These are phyloP conservation scores for Hydraecia micacea DNA, from an alignment of 2,888 invertebrate species.

Conservation along the genomic window DNA sequence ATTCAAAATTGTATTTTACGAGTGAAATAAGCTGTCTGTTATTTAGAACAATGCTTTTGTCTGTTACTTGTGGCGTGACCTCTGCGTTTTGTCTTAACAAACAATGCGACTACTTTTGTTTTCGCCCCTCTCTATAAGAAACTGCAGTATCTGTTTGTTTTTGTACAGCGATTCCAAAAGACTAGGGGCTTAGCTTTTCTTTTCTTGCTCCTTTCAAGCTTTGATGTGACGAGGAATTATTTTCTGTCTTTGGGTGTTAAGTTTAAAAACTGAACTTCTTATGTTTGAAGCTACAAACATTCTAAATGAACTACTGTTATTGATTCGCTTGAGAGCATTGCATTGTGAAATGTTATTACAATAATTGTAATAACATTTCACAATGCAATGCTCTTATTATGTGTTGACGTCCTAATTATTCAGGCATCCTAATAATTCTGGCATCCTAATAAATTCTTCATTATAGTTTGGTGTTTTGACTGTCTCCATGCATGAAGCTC, in stretches of 20 bases:
- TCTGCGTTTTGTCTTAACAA: slow-evolving; percentile 63
- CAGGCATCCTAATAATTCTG: no score
- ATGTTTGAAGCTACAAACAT: not conserved
- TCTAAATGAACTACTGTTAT: not conserved
- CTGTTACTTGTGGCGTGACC: slow-evolving; percentile 51
- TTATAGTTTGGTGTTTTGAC: not conserved
- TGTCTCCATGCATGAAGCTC: not conserved
- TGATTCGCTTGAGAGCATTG: not conserved
- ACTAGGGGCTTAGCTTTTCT: slow-evolving; percentile 28
- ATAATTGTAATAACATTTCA: no score
- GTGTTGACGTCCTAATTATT: no score
- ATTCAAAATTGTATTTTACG: slow-evolving; percentile 11
- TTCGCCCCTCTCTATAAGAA: slow-evolving; percentile 47
- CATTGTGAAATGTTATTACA: not conserved
- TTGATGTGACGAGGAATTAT: slow-evolving; percentile 18
- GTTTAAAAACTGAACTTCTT: not conserved
- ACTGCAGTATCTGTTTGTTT: slow-evolving; percentile 53
- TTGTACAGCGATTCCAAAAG: slow-evolving; percentile 52
- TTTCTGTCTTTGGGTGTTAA: slow-evolving; percentile 2
- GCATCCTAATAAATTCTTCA: not conserved
- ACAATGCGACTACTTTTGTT: slow-evolving; percentile 67
- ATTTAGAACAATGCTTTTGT: slow-evolving; percentile 59
- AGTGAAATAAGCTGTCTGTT: slow-evolving; percentile 47
- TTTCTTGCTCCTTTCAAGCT: slow-evolving; percentile 17
- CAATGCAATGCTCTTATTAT: no score